Base-by-base conservation (phyloP, 92 coral and sea anemone species). In the Porites lobata region DNA sequence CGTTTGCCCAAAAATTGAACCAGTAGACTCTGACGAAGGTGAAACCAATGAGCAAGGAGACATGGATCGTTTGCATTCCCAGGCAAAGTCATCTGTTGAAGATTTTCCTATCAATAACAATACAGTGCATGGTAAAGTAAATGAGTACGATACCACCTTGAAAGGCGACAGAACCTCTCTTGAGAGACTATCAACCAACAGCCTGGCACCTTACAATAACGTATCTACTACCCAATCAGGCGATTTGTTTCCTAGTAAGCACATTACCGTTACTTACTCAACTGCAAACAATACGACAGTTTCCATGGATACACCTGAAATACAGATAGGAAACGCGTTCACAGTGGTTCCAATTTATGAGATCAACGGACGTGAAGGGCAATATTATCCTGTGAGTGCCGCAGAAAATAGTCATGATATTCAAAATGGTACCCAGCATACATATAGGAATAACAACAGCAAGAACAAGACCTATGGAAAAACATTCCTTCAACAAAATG, bases 1-100 rank as follows among this genome's bases (percentile, higher is more conserved):
- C 22, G 81, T 64, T 11, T 84, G 73, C 8, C 80, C 80, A 47
- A 74, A 84, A 64, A 24, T 84, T 1, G 87, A 84, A n/a, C 65
- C 68, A 32, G 22, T 82, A 9, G 65, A n/a, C 47, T 71, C 68
- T 29, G 78, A 82, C 50, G 86, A 82, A 70, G 47, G 65, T n/a
- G 68, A 71, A 74, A 69, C 43, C 6, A 52, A 74, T 50, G 59
- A 54, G 20, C 78, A 56, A n/a, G 86, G 70, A 18, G 26, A 1
- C 9, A 73, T 56, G 29, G 54, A 54, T 56, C 67, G 70, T 9
- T 69, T 68, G 9, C 51, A 81, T 18, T 57, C 47, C 13, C 78
- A 58, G 32, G 38, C 29, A 26, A 66, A 82, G 13, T 38, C 38
- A 4, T 19, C 57, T 58, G 58, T 68, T 0, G 78, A 43, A 18